Evolutionary conservation across 2,797 vertebrate genomes (phyloP).

Genomic region (Rhinichthys osculus): DNA sequence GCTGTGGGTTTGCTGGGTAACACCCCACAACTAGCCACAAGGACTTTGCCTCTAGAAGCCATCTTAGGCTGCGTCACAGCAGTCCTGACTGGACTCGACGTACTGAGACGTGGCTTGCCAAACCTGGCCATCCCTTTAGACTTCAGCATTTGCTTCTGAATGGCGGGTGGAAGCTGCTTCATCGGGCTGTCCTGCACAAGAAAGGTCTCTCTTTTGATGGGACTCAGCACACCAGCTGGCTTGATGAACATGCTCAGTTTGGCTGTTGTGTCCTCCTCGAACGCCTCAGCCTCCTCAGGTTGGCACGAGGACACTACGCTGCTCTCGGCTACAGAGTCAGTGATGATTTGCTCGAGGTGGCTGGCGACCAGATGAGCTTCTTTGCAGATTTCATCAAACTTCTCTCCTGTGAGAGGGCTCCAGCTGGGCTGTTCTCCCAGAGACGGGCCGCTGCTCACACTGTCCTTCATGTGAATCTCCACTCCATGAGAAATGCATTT

Average conservation of each 20-base stretch:
- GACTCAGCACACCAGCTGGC: slow-evolving; percentile 70
- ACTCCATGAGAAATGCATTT: slow-evolving; percentile 75
- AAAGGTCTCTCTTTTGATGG: slow-evolving; percentile 90
- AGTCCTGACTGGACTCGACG: slow-evolving; percentile 72
- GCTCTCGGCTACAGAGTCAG: neutral
- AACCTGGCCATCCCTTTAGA: neutral
- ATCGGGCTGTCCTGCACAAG: slow-evolving; percentile 83
- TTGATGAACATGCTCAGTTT: slow-evolving; percentile 80
- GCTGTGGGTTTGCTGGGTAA: slow-evolving; percentile 71
- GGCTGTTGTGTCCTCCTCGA: slow-evolving; percentile 77
- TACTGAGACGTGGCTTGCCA: slow-evolving; percentile 53
- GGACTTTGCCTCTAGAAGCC: slow-evolving; percentile 62
- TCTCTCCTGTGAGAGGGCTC: slow-evolving; percentile 84
- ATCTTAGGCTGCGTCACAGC: slow-evolving; percentile 62
- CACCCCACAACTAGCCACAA: slow-evolving; percentile 58
- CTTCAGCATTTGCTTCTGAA: slow-evolving; percentile 73
- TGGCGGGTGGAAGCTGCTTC: slow-evolving; percentile 78
- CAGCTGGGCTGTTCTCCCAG: slow-evolving; percentile 65
- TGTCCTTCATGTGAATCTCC: slow-evolving; percentile 45
- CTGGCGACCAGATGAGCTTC: slow-evolving; percentile 86
- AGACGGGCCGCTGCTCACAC: slow-evolving; percentile 13
- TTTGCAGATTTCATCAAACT: slow-evolving; percentile 86
- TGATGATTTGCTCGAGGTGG: slow-evolving; percentile 74
- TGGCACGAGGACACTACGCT: neutral
- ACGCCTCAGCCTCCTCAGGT: slow-evolving; percentile 72